phyloP scores from a whole-genome alignment of 2,113 vertebrate species.

The Alces alces region DNA sequence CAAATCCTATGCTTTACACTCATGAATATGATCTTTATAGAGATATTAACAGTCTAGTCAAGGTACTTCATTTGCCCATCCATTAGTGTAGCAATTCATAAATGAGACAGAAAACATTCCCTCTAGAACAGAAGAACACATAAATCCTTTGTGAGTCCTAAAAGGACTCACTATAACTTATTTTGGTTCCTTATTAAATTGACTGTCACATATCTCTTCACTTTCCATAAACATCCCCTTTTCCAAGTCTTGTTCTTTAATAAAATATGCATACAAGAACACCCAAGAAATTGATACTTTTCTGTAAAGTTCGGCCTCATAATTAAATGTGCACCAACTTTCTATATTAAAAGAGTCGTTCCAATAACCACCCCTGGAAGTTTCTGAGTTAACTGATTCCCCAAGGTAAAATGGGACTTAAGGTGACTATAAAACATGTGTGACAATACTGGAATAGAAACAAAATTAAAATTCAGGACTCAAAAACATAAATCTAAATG shows the following conservation, averaged over 20 bases:
- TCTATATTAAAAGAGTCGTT: background rate
- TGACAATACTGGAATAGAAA: constrained; percentile 7
- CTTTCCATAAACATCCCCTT: constrained; percentile 32
- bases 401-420: background rate
- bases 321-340: background rate
- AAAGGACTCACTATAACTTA: constrained; percentile 41
- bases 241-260: constrained; percentile 27
- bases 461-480: background rate
- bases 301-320: background rate
- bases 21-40: constrained; percentile 43
- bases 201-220: constrained; percentile 43
- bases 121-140: constrained; percentile 10
- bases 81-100: constrained; percentile 40
- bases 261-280: background rate
- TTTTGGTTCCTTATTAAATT: constrained; percentile 39
- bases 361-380: background rate
- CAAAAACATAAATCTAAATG: background rate
- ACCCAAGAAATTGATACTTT: background rate
- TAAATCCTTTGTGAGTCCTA: constrained; percentile 23
- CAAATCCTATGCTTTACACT: constrained; percentile 21
- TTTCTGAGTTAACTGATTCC: background rate
- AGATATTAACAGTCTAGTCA: constrained; percentile 43
- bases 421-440: background rate
- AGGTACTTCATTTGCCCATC: background rate
- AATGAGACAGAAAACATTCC: constrained; percentile 12